These are phyloP conservation scores for Rhynchopsitta pachyrhyncha DNA, from an alignment of 2,113 vertebrate species.

Conservation along the genomic window DNA sequence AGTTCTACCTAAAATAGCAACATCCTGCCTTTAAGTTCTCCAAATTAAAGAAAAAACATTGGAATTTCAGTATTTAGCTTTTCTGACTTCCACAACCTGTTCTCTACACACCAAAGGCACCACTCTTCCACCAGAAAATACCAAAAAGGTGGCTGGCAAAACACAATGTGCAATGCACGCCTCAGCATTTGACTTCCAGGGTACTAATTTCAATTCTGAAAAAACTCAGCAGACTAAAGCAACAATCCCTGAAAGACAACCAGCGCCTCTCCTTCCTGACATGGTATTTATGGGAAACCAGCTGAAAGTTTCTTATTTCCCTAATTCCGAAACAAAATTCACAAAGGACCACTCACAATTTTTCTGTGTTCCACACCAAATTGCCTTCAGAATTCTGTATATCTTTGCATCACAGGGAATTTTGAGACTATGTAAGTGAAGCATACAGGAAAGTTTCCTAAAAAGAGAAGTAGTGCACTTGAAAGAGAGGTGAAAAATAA, in stretches of 20 bases:
- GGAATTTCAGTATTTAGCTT: background rate
- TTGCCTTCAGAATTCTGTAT: background rate
- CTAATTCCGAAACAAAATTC: background rate
- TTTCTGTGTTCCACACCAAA: background rate
- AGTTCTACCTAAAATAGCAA: constrained; percentile 23
- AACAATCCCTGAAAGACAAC: background rate
- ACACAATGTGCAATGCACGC: background rate
- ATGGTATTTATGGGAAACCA: background rate
- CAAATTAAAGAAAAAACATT: background rate
- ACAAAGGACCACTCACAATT: background rate
- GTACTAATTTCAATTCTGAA: background rate
- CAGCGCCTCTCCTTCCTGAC: background rate
- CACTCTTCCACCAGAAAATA: background rate
- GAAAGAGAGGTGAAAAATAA: background rate
- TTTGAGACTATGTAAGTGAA: background rate
- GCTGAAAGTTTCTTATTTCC: background rate
- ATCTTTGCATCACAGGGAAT: background rate
- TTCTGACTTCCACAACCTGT: background rate
- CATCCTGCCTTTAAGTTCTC: constrained; percentile 22
- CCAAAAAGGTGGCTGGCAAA: background rate
- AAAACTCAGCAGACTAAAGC: background rate
- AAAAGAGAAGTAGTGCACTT: background rate
- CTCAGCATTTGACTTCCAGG: background rate
- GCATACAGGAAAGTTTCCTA: background rate
- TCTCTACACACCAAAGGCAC: background rate